phyloP scores from a whole-genome alignment of 2,113 vertebrate species.

The Pantherophis guttatus region DNA sequence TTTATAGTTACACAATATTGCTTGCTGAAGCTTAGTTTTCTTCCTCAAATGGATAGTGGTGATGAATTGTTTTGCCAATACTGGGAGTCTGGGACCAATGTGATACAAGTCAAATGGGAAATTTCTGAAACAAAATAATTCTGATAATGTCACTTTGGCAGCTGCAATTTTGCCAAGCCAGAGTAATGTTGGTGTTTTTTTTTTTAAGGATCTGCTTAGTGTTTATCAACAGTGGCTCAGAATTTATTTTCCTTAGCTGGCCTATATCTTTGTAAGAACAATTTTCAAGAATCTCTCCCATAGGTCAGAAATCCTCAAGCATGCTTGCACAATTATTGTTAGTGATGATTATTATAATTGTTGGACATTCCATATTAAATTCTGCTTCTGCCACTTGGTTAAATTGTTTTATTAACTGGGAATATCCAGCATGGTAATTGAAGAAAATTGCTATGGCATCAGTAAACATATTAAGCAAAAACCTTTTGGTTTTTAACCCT shows the following conservation, averaged over 20 bases:
- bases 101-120: background rate
- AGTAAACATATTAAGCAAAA: background rate
- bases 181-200: background rate
- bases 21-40: background rate
- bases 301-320: background rate
- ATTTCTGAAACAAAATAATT: background rate
- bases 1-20: background rate
- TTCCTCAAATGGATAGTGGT: background rate
- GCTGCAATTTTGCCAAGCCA: background rate
- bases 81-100: background rate
- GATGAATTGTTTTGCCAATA: background rate
- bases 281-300: background rate
- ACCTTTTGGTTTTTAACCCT: background rate
- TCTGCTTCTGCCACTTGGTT: background rate
- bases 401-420: background rate
- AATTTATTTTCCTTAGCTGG: background rate
- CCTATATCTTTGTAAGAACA: background rate
- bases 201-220: background rate
- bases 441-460: background rate
- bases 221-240: background rate
- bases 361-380: background rate
- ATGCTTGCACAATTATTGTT: background rate
- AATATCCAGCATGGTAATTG: background rate
- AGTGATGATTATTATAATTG: background rate
- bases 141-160: background rate